These are phyloP conservation scores for Troilus luridus DNA, from an alignment of 2,888 invertebrate genomes.

Conservation along the genomic window DNA sequence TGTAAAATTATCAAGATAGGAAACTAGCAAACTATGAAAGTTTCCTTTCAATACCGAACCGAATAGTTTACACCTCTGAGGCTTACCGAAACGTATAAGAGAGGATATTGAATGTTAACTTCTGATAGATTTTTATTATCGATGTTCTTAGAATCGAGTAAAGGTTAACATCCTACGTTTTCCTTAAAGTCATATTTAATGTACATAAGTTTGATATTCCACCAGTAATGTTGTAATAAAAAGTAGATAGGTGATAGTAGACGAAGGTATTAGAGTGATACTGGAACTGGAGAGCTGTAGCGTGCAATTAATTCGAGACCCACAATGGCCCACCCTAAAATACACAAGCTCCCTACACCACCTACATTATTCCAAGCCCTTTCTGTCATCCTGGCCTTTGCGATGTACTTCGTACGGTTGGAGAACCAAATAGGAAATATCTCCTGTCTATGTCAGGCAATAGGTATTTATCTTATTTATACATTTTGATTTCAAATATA, in stretches of 20 bases:
- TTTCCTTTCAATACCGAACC: too few relatives aligned
- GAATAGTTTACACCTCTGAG: too few relatives aligned
- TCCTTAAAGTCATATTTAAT: neutral
- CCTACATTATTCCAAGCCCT: constrained; percentile 25
- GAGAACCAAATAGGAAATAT: neutral
- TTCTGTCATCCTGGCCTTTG: constrained; percentile 9
- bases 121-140: too few relatives aligned
- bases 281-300: neutral
- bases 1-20: too few relatives aligned
- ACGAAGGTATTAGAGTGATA: neutral
- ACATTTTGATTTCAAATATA: neutral
- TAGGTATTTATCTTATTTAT: neutral
- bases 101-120: too few relatives aligned
- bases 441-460: neutral
- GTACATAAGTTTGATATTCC: neutral
- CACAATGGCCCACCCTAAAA: constrained; percentile 41
- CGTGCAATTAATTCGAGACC: constrained; percentile 13
- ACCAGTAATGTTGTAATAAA: neutral
- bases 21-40: too few relatives aligned
- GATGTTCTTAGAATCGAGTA: too few relatives aligned
- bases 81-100: too few relatives aligned
- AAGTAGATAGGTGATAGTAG: neutral
- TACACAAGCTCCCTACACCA: constrained; percentile 37
- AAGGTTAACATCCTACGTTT: neutral
- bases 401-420: neutral